phyloP scores from a whole-genome alignment of 1,140 invertebrate species.

The Chrysopa pallens region DNA sequence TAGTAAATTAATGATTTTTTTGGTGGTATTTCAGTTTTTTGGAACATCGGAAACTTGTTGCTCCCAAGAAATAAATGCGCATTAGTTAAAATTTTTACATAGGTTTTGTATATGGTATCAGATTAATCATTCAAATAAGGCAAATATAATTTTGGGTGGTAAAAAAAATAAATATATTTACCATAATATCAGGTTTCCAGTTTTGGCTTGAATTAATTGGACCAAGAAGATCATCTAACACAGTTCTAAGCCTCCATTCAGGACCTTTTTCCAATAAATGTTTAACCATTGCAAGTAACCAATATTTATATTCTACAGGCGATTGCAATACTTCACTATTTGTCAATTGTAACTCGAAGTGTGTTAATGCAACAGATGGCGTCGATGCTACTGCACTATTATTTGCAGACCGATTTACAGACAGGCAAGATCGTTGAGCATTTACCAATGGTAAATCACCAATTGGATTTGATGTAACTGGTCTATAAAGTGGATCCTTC shows the following conservation, averaged over 20 bases:
- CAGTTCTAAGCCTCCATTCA: conserved; percentile 43
- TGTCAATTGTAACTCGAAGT: conserved; percentile 55
- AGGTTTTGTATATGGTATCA: conserved; percentile 5
- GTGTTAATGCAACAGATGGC: background rate
- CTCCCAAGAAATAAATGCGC: too few relatives aligned
- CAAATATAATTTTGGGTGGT: too few relatives aligned
- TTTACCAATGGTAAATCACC: conserved; percentile 16
- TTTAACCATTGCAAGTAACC: conserved; percentile 52
- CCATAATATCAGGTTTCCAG: conserved; percentile 36
- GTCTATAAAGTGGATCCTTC: conserved; percentile 25
- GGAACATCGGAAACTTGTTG: too few relatives aligned
- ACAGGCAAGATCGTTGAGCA: conserved; percentile 9
- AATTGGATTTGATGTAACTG: conserved; percentile 15
- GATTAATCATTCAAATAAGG: conserved; percentile 9
- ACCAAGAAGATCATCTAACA: conserved; percentile 57
- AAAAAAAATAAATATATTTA: conserved; percentile 16
- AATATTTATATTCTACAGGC: conserved; percentile 55
- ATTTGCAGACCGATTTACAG: background rate
- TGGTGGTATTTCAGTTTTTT: too few relatives aligned
- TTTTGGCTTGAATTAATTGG: conserved; percentile 40
- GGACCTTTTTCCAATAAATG: conserved; percentile 59
- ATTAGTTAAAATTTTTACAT: too few relatives aligned
- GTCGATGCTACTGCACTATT: conserved; percentile 2
- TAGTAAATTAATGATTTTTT: too few relatives aligned
- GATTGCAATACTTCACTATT: conserved; percentile 48